phyloP scores from a whole-genome alignment of 2,888 invertebrate species.

The Volucella inflata region DNA sequence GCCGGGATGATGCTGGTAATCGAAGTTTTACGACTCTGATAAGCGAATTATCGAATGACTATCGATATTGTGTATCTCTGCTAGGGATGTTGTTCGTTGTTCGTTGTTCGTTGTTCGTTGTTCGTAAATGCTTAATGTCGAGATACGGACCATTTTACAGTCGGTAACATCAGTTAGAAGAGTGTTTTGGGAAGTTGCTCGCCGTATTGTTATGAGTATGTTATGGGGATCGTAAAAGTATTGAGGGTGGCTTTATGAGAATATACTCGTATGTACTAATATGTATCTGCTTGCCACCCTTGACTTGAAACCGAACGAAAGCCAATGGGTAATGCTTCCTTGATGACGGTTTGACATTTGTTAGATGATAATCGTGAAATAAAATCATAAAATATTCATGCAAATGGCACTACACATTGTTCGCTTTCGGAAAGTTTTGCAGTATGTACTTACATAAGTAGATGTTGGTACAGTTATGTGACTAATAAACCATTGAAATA shows the following conservation, averaged over 20 bases:
- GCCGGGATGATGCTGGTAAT: slow-evolving; percentile 69
- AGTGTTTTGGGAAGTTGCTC: slow-evolving; percentile 23
- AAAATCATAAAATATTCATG: slow-evolving; percentile 49
- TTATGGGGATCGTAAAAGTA: slow-evolving; percentile 21
- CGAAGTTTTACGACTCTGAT: slow-evolving; percentile 72
- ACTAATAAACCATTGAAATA: too few relatives aligned
- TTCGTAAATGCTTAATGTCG: not conserved
- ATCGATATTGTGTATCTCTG: slow-evolving; percentile 59
- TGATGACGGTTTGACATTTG: slow-evolving; percentile 59
- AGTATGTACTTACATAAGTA: not conserved
- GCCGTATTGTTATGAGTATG: slow-evolving; percentile 37
- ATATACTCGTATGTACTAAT: not conserved
- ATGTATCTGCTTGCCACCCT: slow-evolving; percentile 30
- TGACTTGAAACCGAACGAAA: slow-evolving; percentile 17
- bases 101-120: too few relatives aligned
- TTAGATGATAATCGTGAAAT: slow-evolving; percentile 37
- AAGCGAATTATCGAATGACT: slow-evolving; percentile 71
- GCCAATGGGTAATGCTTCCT: slow-evolving; percentile 65
- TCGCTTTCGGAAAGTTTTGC: slow-evolving; percentile 10
- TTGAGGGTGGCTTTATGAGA: not conserved
- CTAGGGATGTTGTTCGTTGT: not conserved
- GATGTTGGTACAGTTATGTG: too few relatives aligned
- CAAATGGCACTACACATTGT: not conserved
- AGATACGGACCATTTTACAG: slow-evolving; percentile 27
- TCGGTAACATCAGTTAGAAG: slow-evolving; percentile 25